Evolutionary conservation across 2,888 invertebrate species (phyloP).

Genomic region (Drosophila fungiperda): DNA sequence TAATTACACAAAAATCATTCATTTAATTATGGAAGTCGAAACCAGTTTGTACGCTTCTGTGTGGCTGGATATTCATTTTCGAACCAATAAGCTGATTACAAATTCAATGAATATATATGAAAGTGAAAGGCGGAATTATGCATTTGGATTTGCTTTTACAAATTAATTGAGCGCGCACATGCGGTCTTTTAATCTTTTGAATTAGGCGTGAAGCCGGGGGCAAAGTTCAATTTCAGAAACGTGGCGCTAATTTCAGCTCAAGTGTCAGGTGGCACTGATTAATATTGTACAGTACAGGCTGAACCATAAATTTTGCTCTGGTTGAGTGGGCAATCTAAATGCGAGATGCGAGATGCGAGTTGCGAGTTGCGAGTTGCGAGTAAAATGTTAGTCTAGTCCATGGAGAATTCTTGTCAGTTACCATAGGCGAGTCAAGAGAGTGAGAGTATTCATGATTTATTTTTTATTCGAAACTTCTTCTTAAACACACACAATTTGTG

Average conservation of each 20-base stretch:
- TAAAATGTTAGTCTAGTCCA: constrained; percentile 25
- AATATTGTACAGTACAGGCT: constrained; percentile 49
- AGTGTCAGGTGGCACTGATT: constrained; percentile 60
- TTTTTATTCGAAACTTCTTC: constrained; percentile 68
- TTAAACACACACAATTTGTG: constrained; percentile 55
- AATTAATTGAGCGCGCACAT: constrained; percentile 56
- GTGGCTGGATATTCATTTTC: not conserved
- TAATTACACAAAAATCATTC: constrained; percentile 6
- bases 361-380: constrained; percentile 17
- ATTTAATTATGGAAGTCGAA: constrained; percentile 33
- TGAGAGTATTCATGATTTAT: constrained; percentile 69
- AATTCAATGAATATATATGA: constrained; percentile 22
- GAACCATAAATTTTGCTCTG: constrained; percentile 59
- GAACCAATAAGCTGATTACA: constrained; percentile 39
- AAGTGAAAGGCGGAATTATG: constrained; percentile 4
- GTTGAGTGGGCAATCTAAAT: constrained; percentile 37
- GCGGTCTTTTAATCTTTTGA: constrained; percentile 15
- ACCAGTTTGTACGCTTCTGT: constrained; percentile 39
- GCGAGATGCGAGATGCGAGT: constrained; percentile 21
- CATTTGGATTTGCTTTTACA: constrained; percentile 17
- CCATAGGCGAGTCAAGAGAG: constrained; percentile 45
- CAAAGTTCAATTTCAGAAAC: constrained; percentile 14
- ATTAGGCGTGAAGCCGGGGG: not conserved
- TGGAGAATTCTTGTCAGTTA: constrained; percentile 24
- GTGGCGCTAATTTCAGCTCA: constrained; percentile 52